A percentile compares a stretch with the other conserved stretches of the same genome.
phyloP scores from a whole-genome alignment of 1,140 invertebrate genomes.

The Cylas formicarius region DNA sequence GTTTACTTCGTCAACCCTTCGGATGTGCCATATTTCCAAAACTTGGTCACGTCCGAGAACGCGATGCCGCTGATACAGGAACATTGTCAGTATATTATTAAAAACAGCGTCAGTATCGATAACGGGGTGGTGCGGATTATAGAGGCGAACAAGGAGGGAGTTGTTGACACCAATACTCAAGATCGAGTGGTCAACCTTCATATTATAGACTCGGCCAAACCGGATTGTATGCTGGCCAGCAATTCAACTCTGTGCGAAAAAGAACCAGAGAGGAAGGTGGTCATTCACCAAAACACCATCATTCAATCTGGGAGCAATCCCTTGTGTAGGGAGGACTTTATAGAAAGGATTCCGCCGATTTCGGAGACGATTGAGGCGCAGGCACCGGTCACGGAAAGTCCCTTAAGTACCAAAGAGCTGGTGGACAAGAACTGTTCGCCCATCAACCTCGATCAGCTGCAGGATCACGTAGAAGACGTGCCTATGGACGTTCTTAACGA shows the following conservation, averaged over 20 bases:
- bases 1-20: constrained; percentile 30
- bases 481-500: background rate
- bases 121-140: constrained; percentile 23
- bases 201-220: constrained; percentile 28
- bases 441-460: constrained; percentile 26
- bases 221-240: constrained; percentile 24
- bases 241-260: constrained; percentile 9
- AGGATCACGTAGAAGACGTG: constrained; percentile 10
- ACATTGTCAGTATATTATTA: constrained; percentile 27
- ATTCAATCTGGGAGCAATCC: constrained; percentile 12
- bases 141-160: constrained; percentile 15
- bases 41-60: constrained; percentile 28
- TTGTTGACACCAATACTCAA: constrained; percentile 13
- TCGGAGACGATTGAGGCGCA: too few relatives aligned
- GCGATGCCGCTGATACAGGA: constrained; percentile 18
- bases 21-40: constrained; percentile 30
- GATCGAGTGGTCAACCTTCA: constrained; percentile 32
- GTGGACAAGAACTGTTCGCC: constrained; percentile 29
- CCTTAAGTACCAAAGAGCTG: constrained; percentile 18
- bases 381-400: too few relatives aligned
- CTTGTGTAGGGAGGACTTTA: too few relatives aligned
- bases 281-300: constrained; percentile 26
- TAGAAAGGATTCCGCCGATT: too few relatives aligned
- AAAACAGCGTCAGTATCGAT: constrained; percentile 23
- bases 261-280: constrained; percentile 7